Base-by-base conservation (phyloP, 2,888 invertebrate species). In the Epinotia nisella region DNA sequence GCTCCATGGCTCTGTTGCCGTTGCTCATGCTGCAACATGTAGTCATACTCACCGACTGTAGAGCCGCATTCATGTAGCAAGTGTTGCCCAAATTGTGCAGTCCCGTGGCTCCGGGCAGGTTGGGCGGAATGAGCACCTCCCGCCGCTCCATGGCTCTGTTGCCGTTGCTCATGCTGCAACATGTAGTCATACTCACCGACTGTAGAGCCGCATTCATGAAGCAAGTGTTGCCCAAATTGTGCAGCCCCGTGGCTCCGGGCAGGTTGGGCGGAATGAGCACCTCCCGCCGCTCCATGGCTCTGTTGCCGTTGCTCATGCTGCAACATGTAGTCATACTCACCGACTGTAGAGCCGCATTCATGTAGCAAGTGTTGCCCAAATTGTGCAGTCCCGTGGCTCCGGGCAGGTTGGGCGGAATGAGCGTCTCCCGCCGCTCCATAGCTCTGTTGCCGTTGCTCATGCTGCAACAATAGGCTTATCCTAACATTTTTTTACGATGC, bases 131-230 rank as follows among this genome's bases (percentile, higher is more conserved):
- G n/a, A n/a, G n/a, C n/a, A n/a, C n/a, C n/a, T n/a, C n/a, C n/a
- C n/a, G n/a, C n/a, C n/a, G n/a, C n/a, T n/a, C n/a, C n/a, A n/a
- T n/a, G n/a, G n/a, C n/a, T n/a, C n/a, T n/a, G n/a, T n/a, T n/a
- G n/a, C n/a, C n/a, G n/a, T n/a, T n/a, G n/a, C n/a, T n/a, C n/a
- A n/a, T n/a, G 29, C 29, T 29, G 3, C 3, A 5, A 29, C 3
- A 29, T 3, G 2, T 29, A 0, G 29, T 29, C 24, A 24, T 24
- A 17, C 24, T 62, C 17, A 64, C 45, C 11, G 97, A 96, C 89
- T 98, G 98, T 21, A 98, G 88, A 1, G 98, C 98, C 0, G 98
- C 97, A 90, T 98, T 98, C 97, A 98, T 98, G 87, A 98, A 98
- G 90, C 98, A 98, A 0, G 98, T 98, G 90, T 98, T 98, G 66